Evolutionary conservation across 2,113 vertebrate species (phyloP).

Genomic region (Seriola aureovittata): DNA sequence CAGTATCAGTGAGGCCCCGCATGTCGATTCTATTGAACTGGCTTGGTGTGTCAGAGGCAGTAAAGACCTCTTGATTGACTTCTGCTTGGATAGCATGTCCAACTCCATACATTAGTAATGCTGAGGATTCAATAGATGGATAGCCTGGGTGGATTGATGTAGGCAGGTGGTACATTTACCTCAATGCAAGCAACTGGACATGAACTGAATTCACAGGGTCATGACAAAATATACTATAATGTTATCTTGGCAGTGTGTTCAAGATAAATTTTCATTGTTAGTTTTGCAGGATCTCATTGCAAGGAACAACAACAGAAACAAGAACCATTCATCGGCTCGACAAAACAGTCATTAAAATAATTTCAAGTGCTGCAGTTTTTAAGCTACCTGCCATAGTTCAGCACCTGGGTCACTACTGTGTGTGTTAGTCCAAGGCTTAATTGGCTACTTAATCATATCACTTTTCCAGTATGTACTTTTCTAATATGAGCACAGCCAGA

Average conservation of each 20-base stretch:
- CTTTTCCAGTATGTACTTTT: conserved; percentile 12
- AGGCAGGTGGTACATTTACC: conserved; percentile 48
- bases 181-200: conserved; percentile 36
- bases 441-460: conserved; percentile 42
- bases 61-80: conserved; percentile 84
- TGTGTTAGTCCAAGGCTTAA: conserved; percentile 37
- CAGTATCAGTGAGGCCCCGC: conserved; percentile 72
- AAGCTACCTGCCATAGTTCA: conserved; percentile 20
- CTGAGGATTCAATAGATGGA: conserved; percentile 68
- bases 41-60: conserved; percentile 73
- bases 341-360: conserved; percentile 36
- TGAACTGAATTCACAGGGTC: not conserved
- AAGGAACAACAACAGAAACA: not conserved
- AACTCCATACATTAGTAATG: conserved; percentile 82
- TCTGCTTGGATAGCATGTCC: conserved; percentile 82
- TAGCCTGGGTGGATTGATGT: conserved; percentile 61
- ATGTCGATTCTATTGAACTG: conserved; percentile 81
- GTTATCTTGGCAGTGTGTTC: too few relatives aligned
- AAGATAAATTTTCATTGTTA: not conserved
- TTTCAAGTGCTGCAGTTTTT: conserved; percentile 19
- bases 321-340: not conserved
- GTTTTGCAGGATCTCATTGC: not conserved
- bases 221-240: not conserved
- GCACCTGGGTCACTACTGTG: conserved; percentile 28
- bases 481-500: not conserved